Evolutionary conservation across 1,140 invertebrate genomes (phyloP).

Genomic region (Drosophila pandora): DNA sequence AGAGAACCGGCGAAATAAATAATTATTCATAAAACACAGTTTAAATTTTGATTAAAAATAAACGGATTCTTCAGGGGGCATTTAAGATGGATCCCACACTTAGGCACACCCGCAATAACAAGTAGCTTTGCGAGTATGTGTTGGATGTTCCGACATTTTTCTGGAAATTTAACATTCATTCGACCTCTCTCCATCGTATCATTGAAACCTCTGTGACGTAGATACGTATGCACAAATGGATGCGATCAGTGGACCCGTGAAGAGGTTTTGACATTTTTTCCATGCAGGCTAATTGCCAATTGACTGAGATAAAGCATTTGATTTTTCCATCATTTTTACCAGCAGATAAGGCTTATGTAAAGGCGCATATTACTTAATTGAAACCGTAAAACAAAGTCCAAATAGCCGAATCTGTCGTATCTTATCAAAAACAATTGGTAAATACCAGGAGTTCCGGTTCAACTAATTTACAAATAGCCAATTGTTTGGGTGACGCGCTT

Average conservation of each 20-base stretch:
- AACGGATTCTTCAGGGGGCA: too few relatives aligned
- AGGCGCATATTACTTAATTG: conserved; percentile 2
- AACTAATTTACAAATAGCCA: neutral
- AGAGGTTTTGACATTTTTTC: neutral
- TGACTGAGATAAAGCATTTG: conserved; percentile 18
- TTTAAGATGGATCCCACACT: neutral
- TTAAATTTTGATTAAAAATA: neutral
- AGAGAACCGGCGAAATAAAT: neutral
- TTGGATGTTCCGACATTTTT: conserved; percentile 16
- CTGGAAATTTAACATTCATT: conserved; percentile 65
- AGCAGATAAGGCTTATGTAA: conserved; percentile 30
- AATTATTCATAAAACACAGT: neutral
- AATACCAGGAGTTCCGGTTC: conserved; percentile 10
- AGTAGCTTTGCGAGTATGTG: conserved; percentile 23
- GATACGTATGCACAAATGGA: conserved; percentile 16
- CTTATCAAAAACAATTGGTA: conserved; percentile 14
- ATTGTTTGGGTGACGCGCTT: neutral
- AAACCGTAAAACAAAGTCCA: conserved; percentile 19
- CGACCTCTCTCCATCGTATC: conserved; percentile 46
- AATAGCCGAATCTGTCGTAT: conserved; percentile 12
- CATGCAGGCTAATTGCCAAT: conserved; percentile 30
- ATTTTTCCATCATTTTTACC: conserved; percentile 4
- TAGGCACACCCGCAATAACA: conserved; percentile 1
- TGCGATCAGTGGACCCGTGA: neutral
- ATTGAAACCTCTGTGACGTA: conserved; percentile 22